Conservation (phyloP, 2,888 invertebrate genomes). For the Mayetiola destructor region DNA sequence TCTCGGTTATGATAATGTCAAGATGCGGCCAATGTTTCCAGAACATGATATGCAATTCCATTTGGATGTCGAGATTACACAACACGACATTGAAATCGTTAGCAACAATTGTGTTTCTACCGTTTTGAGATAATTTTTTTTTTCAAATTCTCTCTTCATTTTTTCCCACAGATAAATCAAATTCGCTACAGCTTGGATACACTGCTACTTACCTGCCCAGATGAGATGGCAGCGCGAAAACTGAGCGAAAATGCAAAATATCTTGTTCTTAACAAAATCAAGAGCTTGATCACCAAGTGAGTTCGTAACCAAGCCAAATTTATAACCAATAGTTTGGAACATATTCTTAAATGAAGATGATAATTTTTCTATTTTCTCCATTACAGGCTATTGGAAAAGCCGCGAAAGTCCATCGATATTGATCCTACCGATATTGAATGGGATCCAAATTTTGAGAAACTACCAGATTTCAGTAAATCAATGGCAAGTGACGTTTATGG, state of each 20-base stretch:
- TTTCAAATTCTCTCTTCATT: too few relatives aligned
- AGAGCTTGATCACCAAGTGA: background rate
- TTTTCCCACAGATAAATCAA: background rate
- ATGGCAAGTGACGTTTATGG: background rate
- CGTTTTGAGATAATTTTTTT: background rate
- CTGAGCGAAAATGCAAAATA: background rate
- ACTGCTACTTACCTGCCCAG: background rate
- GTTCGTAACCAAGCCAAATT: background rate
- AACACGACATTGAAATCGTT: conserved; percentile 44
- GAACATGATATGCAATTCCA: conserved; percentile 34
- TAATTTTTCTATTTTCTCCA: background rate
- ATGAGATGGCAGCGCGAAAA: background rate
- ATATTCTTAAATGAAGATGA: background rate
- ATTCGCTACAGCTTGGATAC: conserved; percentile 2
- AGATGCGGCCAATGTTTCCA: background rate
- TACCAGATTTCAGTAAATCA: background rate
- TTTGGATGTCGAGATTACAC: conserved; percentile 58
- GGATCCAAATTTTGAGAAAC: background rate
- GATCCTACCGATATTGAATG: background rate
- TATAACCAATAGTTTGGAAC: background rate
- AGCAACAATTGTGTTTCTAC: background rate
- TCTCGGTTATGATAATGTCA: conserved; percentile 46
- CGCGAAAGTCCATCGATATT: background rate
- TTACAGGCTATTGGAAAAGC: conserved; percentile 6
- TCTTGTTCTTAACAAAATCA: background rate